These are phyloP conservation scores for Caenorhabditis elegans DNA, from an alignment of 1,140 invertebrate genomes.

Conservation along the genomic window WBcel235 BX284605.5:13697501-13698000, in stretches of 20 bases:
- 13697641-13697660: background rate
- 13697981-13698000: background rate
- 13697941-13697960: background rate
- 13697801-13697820: conserved; percentile 7
- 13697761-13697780: conserved; percentile 14
- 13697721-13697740: conserved; percentile 12
- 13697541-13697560: conserved; percentile 13
- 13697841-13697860: background rate
- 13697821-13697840: conserved; percentile 16
- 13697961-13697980: conserved; percentile 1
- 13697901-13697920: background rate
- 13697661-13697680: background rate
- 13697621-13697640: conserved; percentile 24
- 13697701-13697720: conserved; percentile 19
- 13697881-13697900: background rate
- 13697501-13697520: conserved; percentile 28
- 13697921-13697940: background rate
- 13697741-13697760: conserved; percentile 19
- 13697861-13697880: background rate
- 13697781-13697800: conserved; percentile 30
- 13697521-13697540: background rate
- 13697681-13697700: background rate
- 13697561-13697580: conserved; percentile 25
- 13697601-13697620: conserved; percentile 19
- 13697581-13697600: conserved; percentile 17